Evolutionary conservation across 2,797 vertebrate species (phyloP), one percentile per base, ranked within the genome.

Genomic region (Oreonectes daqikongensis): DNA sequence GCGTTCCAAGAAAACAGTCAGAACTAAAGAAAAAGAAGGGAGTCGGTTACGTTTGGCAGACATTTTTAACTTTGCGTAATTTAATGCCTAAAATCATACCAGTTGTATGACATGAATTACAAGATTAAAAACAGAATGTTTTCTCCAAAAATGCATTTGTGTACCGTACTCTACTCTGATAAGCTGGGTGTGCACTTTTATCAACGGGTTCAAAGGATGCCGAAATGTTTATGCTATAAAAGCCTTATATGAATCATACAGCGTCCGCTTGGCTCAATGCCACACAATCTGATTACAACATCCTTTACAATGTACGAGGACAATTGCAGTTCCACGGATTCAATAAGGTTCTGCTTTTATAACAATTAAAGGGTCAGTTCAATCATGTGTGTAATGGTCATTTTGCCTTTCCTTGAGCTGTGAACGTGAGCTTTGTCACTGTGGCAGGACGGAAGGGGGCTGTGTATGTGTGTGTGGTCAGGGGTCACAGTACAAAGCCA

Each of bases 401-500:
- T 4, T 17, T 64, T 79, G 59, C 69, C 77, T 53, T 80, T 64
- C 50, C 24, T 70, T 69, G 64, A 46, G 75, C 77, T 75, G 84
- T 44, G 79, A 87, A 84, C 83, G 72, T 82, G 82, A 87, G 68
- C 65, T 84, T 57, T 74, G 79, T 85, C 82, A 81, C 81, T 72
- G 50, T 72, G 72, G 52, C 77, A 82, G 26, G 24, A 60, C 17
- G 79, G 77, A 81, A 85, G 74, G 67, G 63, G 84, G 75, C 73
- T 35, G 44, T 38, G 64, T 83, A 40, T 79, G 48, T 74, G 71
- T 59, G 77, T 78, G 77, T 78, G 78, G 86, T 86, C 81, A 81
- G 38, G 61, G 74, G 85, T 75, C 82, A 82, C 85, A 85, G 87
- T 85, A 83, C 86, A 88, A 86, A 89, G 86, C 85, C 87, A 83